phyloP scores from a whole-genome alignment of 2,113 vertebrate genomes.

The Sialia sialis region DNA sequence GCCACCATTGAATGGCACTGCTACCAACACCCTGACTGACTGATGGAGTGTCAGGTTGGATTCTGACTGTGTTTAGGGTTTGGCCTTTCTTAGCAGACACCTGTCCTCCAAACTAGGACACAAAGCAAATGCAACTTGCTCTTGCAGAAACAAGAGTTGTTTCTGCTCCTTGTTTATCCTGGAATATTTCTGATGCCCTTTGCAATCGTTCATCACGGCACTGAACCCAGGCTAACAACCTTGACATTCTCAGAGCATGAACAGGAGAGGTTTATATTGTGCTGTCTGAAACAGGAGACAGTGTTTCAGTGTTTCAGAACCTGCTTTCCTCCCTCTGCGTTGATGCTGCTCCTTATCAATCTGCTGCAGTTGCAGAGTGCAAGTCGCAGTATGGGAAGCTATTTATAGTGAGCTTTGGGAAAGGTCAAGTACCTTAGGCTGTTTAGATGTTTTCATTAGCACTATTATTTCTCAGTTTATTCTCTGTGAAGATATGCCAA shows the following conservation, averaged over 20 bases:
- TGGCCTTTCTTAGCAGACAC: no score
- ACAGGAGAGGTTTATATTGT: not conserved
- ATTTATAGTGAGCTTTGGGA: constrained; percentile 48
- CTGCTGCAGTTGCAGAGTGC: constrained; percentile 28
- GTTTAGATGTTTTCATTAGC: constrained; percentile 40
- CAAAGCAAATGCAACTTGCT: not conserved
- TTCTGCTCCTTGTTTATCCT: not conserved
- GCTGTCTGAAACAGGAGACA: not conserved
- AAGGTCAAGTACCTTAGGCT: constrained; percentile 29
- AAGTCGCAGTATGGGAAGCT: constrained; percentile 7
- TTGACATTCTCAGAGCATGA: not conserved
- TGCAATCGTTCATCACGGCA: not conserved
- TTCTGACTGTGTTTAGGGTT: no score
- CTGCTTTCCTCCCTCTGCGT: not conserved
- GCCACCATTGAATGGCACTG: no score
- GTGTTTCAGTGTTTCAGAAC: not conserved
- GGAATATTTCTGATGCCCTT: not conserved
- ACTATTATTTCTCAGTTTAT: not conserved
- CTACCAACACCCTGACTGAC: no score
- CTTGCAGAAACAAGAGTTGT: not conserved
- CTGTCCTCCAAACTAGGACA: no score
- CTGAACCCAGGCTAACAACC: not conserved
- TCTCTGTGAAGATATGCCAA: not conserved
- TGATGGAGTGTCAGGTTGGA: no score
- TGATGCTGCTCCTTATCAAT: constrained; percentile 44